Evolutionary conservation across 2,113 vertebrate genomes (phyloP).

Genomic region (Carollia perspicillata): DNA sequence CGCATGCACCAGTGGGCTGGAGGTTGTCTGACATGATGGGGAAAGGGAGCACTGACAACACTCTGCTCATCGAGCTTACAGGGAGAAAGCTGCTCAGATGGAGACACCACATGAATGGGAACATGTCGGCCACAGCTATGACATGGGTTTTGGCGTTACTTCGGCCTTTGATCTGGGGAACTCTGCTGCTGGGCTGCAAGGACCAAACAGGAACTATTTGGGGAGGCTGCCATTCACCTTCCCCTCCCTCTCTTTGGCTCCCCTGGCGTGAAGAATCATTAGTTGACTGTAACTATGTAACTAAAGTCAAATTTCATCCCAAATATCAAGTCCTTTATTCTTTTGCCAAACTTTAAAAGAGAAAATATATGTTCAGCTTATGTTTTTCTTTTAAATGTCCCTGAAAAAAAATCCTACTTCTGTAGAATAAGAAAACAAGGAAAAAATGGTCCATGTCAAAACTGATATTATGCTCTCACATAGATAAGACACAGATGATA

Average conservation of each 20-base stretch:
- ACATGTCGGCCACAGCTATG: slow-evolving; percentile 88
- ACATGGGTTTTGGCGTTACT: slow-evolving; percentile 91
- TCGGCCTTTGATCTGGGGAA: slow-evolving; percentile 87
- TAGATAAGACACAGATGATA: background rate
- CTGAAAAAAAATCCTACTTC: background rate
- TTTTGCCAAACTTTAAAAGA: background rate
- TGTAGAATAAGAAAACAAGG: background rate
- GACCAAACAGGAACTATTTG: slow-evolving; percentile 52
- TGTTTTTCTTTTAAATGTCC: background rate
- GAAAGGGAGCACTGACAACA: no score
- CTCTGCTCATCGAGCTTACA: background rate
- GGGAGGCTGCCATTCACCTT: background rate
- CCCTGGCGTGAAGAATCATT: background rate
- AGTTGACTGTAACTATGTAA: background rate
- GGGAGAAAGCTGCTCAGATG: slow-evolving; percentile 90
- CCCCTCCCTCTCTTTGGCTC: background rate
- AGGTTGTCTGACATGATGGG: background rate
- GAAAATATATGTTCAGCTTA: background rate
- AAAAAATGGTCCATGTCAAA: background rate
- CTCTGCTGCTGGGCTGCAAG: slow-evolving; percentile 87
- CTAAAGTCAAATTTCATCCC: background rate
- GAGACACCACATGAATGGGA: slow-evolving; percentile 88
- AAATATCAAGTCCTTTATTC: background rate
- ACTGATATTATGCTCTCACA: background rate
- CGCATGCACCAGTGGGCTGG: background rate